Base-by-base conservation (phyloP, 1,140 invertebrate genomes). In the Drosophila lini region DNA sequence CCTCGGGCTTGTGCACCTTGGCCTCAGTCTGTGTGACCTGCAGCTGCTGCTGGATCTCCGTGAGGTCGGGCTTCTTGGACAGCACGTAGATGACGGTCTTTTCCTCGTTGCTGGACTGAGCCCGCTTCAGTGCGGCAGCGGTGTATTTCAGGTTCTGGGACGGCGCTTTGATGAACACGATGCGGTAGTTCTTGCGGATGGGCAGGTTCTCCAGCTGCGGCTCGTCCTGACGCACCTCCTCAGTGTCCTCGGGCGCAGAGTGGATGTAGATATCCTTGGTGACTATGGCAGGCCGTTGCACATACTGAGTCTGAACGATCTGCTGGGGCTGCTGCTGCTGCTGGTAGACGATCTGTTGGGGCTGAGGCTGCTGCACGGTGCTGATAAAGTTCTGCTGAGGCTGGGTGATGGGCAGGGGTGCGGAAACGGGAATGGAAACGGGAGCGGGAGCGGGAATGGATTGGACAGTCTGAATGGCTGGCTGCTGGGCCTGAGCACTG, bases 41-140 rank as follows among this genome's bases (percentile, higher is more conserved):
- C 74, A 92, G 68, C 53, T 92, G 90, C 48, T 86, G 85, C 42
- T 92, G 91, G 47, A 92, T 81, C 38, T 92, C 89, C 8, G 76
- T 71, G 15, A 91, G 71, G 25, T 92, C 91, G 64, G 91, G 84
- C 64, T 92, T 97, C 93, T 97, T 97, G 13, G 96, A 96, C 62
- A 97, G 93, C n/a, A 97, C 96, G 91, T 97, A 97, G 75, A 97
- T 96, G 67, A 97, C 94, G 28, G 96, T 97, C 91, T 97, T 97
- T 89, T 97, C 96, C 93, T 97, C 96, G 63, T 95, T 96, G 60
- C 94, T 74, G 44, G 95, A 94, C 75, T 96, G 94, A 48, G 88
- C 91, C 3, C 78, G 88, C 59, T 84, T 91, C 59, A 94, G 91
- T 47, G 96, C 95, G 94, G 92, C 40, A 93, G 94, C 47, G 93